phyloP scores from a whole-genome alignment of 2,888 invertebrate species.

The Globia sparganii region DNA sequence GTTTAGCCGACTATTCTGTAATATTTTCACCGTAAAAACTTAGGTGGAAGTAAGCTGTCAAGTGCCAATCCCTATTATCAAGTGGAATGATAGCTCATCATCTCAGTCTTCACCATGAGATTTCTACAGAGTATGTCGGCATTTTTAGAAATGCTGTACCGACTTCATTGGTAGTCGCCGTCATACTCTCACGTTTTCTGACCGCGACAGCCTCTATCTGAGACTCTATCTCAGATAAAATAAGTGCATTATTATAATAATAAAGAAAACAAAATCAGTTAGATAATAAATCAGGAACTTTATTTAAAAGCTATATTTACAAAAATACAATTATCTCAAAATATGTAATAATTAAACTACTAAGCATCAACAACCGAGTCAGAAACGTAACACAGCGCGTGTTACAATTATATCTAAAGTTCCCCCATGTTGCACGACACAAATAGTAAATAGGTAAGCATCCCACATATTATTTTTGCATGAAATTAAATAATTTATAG shows the following conservation, averaged over 20 bases:
- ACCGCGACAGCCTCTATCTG: too few species aligned
- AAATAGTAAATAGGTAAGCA: slow-evolving; percentile 6
- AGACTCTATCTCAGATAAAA: too few species aligned
- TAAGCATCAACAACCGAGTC: slow-evolving; percentile 81
- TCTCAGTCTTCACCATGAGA: too few species aligned
- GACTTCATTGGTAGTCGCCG: background rate
- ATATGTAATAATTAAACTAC: slow-evolving; percentile 80
- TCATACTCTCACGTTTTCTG: background rate
- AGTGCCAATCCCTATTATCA: too few species aligned
- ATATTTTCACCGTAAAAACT: too few species aligned
- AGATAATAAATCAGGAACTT: slow-evolving; percentile 89
- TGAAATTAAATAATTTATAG: background rate
- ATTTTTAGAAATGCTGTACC: background rate
- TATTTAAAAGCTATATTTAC: slow-evolving; percentile 88
- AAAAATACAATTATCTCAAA: slow-evolving; percentile 88
- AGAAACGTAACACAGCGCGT: slow-evolving; percentile 65
- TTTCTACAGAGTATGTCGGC: too few species aligned
- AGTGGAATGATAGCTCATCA: too few species aligned
- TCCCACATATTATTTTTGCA: background rate
- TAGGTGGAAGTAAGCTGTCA: too few species aligned
- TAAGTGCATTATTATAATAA: background rate
- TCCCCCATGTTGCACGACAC: slow-evolving; percentile 24
- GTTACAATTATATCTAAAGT: slow-evolving; percentile 60
- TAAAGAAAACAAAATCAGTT: slow-evolving; percentile 51
- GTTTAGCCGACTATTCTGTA: too few species aligned